Conservation (phyloP, 2,888 invertebrate species). For the Criorhina ranunculi region DNA sequence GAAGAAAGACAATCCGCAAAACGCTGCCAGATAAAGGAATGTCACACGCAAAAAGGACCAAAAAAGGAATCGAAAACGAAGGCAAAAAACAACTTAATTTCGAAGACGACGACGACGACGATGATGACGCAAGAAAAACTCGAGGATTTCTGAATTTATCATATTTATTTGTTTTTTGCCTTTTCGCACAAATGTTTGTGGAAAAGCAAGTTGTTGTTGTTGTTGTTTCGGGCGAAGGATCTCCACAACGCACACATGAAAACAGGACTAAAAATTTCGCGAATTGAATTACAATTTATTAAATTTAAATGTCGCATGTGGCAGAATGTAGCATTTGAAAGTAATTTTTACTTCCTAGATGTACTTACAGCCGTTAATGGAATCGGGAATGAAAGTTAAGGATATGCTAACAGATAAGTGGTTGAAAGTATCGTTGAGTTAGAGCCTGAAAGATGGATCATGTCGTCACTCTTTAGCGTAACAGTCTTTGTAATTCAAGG, state of each 20-base stretch:
- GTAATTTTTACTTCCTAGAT: not conserved
- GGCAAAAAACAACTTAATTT: slow-evolving; percentile 20
- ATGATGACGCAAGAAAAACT: slow-evolving; percentile 25
- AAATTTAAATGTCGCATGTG: slow-evolving; percentile 28
- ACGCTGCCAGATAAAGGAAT: slow-evolving; percentile 1
- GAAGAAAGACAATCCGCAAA: not conserved
- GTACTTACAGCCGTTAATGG: too few relatives aligned
- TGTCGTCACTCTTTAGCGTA: too few relatives aligned
- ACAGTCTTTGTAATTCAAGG: too few relatives aligned
- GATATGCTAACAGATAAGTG: too few relatives aligned
- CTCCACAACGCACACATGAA: not conserved
- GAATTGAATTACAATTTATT: slow-evolving; percentile 52
- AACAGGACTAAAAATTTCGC: slow-evolving; percentile 22
- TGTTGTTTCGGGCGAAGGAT: slow-evolving; percentile 2
- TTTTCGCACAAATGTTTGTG: slow-evolving; percentile 22
- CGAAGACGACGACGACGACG: not conserved
- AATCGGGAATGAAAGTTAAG: too few relatives aligned
- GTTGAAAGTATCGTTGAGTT: too few relatives aligned
- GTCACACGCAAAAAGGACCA: slow-evolving; percentile 1
- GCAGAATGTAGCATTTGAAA: not conserved
- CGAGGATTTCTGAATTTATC: slow-evolving; percentile 59
- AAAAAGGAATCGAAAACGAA: not conserved
- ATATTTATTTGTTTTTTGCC: slow-evolving; percentile 63
- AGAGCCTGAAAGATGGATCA: too few relatives aligned
- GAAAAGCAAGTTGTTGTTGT: slow-evolving; percentile 20